Base-by-base conservation (phyloP, 2,797 vertebrate genomes). In the Tauraco hartlaubi region DNA sequence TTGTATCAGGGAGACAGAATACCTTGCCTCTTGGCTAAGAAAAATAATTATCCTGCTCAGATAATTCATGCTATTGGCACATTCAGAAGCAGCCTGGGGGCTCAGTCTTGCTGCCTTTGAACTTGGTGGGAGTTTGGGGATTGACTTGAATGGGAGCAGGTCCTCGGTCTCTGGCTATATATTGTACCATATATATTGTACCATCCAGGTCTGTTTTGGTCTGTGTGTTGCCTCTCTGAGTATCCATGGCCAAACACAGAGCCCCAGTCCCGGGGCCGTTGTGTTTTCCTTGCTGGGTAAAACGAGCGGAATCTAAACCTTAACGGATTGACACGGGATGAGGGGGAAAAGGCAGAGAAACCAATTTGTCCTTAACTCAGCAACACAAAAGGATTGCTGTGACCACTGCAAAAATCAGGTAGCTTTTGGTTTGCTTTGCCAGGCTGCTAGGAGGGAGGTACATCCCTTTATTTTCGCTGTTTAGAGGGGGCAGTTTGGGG, bases 11-110 rank as follows among this genome's bases (percentile, higher is more conserved):
- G 94, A 96, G 94, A 94, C 68, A 88, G 93, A 94, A 86, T 96
- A 95, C 92, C 83, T 96, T 96, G 90, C 93, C 92, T 96, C 85
- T 94, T 95, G 96, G 97, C 96, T 96, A 95, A 95, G 95, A 96
- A 97, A 98, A 97, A 96, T 93, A 96, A 91, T 28, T 94, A 86
- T 55, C 94, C 95, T 61, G 77, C 97, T 97, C 89, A 46, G 90
- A 93, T 96, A 97, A 96, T 96, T 93, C 86, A 41, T 55, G 73
- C 93, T 66, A 11, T 87, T 94, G 95, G 93, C 90, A 88, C 83
- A 41, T 64, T 83, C 51, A 56, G 83, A 64, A 91, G 12, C 64
- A 95, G 93, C 93, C 91, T 9, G 41, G 71, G 71, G 96, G 88
- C 92, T 85, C 39, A 26, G 86, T n/a, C 66, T 90, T 81, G 93